Percentiles rank a stretch among this genome's conserved stretches.
Evolutionary conservation across 2,888 invertebrate genomes (phyloP).

Genomic region (Xestia ashworthii): DNA sequence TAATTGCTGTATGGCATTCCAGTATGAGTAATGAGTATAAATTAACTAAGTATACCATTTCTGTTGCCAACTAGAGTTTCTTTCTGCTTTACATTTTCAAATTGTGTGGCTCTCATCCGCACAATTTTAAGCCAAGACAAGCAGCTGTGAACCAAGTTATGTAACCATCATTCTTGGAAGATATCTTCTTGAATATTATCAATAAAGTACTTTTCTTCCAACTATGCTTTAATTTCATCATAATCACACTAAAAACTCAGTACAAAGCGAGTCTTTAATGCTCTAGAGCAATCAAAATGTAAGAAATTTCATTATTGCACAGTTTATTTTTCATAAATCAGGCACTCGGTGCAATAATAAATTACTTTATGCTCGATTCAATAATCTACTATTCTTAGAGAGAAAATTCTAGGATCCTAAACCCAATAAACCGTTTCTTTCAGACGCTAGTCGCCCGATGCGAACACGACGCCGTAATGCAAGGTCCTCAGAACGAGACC

Average conservation of each 20-base stretch:
- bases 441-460: constrained; percentile 97
- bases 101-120: too few relatives aligned
- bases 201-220: neutral
- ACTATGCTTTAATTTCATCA: too few relatives aligned
- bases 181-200: too few relatives aligned
- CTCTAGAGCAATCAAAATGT: too few relatives aligned
- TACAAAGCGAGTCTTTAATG: too few relatives aligned
- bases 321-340: too few relatives aligned
- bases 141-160: neutral
- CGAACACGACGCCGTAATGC: constrained; percentile 98
- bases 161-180: neutral
- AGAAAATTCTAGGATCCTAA: neutral
- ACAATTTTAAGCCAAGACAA: neutral
- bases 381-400: too few relatives aligned
- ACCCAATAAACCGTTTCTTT: neutral
- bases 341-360: too few relatives aligned
- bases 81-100: neutral
- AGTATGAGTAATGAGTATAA: neutral
- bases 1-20: neutral
- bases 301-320: too few relatives aligned
- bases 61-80: neutral
- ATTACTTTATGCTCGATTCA: too few relatives aligned
- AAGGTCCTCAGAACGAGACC: constrained; percentile 96
- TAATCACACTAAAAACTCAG: too few relatives aligned
- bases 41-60: neutral